These are phyloP conservation scores for Cavia porcellus DNA, from an alignment of 2,113 vertebrate species.

Conservation along the genomic window DNA sequence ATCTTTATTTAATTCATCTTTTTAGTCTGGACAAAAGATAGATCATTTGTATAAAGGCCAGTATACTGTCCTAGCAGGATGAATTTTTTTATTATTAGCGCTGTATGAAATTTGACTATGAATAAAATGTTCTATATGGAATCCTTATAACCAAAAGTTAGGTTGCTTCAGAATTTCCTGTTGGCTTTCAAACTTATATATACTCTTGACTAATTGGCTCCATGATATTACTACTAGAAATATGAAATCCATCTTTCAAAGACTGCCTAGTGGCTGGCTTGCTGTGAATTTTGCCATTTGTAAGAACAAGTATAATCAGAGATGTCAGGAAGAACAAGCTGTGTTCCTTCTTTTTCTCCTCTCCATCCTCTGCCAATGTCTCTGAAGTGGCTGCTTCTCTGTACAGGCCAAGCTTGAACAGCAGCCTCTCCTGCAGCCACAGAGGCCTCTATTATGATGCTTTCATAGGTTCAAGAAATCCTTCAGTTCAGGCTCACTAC, in stretches of 20 bases:
- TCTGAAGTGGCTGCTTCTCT: not conserved
- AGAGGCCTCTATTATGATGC: accelerated
- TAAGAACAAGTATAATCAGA: not conserved
- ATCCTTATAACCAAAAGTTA: not conserved
- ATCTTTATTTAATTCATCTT: not conserved
- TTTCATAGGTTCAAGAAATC: not conserved
- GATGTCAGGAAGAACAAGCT: not conserved
- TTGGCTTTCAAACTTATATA: not conserved
- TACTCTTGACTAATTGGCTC: not conserved
- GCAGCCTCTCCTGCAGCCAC: too few relatives aligned
- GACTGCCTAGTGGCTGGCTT: not conserved
- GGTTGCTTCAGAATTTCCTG: not conserved
- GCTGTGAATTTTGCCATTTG: not conserved
- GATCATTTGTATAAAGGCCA: not conserved
- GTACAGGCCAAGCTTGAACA: too few relatives aligned
- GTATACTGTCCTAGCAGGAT: not conserved
- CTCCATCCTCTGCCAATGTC: accelerated
- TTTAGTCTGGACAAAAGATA: not conserved
- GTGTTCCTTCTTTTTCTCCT: too few relatives aligned
- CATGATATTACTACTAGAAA: not conserved
- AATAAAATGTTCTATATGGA: not conserved
- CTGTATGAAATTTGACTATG: not conserved
- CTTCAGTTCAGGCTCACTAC: too few relatives aligned
- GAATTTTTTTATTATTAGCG: not conserved
- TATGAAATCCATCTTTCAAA: not conserved